These are phyloP conservation scores for Aeoliscus strigatus DNA, from an alignment of 2,797 vertebrate genomes.

Conservation along the genomic window DNA sequence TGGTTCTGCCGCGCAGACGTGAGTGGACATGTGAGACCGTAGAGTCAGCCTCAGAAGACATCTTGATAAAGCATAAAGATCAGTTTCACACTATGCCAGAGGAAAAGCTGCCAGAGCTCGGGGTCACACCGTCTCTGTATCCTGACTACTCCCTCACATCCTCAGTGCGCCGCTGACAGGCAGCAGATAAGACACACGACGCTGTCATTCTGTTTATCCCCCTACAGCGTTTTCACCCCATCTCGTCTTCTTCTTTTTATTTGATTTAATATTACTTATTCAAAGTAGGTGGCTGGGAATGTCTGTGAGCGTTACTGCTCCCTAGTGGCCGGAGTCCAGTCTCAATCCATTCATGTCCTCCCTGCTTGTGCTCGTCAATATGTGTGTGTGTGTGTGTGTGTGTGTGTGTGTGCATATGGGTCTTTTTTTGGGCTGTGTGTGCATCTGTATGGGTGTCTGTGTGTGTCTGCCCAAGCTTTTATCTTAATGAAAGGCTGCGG, in stretches of 20 bases:
- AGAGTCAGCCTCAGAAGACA: too few species aligned
- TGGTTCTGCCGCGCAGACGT: constrained; percentile 5
- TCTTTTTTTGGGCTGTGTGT: constrained; percentile 16
- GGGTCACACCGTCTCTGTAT: constrained; percentile 20
- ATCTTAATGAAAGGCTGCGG: constrained; percentile 68
- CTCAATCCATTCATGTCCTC: constrained; percentile 53
- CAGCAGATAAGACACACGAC: constrained; percentile 20
- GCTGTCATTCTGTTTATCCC: constrained; percentile 13
- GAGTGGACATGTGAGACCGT: constrained; percentile 9
- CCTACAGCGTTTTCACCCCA: constrained; percentile 5
- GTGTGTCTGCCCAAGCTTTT: constrained; percentile 59
- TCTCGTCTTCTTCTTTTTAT: too few species aligned
- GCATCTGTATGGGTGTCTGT: constrained; percentile 24
- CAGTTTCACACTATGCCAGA: too few species aligned
- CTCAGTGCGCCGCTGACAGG: constrained; percentile 21
- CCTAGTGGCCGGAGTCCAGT: constrained; percentile 65
- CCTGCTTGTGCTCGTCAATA: constrained; percentile 19
- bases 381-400: constrained; percentile 19
- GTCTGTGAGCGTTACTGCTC: constrained; percentile 57
- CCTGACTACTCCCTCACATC: constrained; percentile 37
- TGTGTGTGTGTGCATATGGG: constrained; percentile 11
- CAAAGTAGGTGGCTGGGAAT: constrained; percentile 55
- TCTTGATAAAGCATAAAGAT: too few species aligned
- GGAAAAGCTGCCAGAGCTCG: constrained; percentile 54
- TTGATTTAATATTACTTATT: too few species aligned